Percentiles rank a stretch among this genome's conserved stretches.
Evolutionary conservation across 2,888 invertebrate species (phyloP).

Genomic region (Dicyrtomina minuta): DNA sequence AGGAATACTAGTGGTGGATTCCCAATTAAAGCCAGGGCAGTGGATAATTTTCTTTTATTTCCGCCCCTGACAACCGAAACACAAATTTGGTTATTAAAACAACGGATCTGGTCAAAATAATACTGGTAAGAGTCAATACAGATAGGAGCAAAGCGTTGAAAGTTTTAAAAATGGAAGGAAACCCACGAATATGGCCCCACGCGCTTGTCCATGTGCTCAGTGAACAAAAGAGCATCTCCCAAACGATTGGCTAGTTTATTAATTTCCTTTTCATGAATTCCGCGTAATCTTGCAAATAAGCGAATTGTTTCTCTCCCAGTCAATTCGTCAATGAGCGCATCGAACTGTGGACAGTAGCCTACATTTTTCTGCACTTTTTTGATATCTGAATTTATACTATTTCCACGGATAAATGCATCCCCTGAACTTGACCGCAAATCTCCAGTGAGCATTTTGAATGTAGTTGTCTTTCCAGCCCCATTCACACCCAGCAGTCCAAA

Average conservation of each 20-base stretch:
- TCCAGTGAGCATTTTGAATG: constrained; percentile 87
- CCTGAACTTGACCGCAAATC: constrained; percentile 72
- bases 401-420: constrained; percentile 66
- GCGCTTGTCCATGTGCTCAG: constrained; percentile 65
- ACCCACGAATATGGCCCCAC: constrained; percentile 42
- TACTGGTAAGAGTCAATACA: no score
- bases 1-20: no score
- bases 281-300: no score
- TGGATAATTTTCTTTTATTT: no score
- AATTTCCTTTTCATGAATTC: constrained; percentile 70
- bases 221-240: constrained; percentile 67
- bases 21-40: no score
- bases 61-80: no score
- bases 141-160: no score
- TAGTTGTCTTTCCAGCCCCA: constrained; percentile 80
- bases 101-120: no score
- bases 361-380: constrained; percentile 55
- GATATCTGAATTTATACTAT: constrained; percentile 55
- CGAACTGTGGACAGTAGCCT: constrained; percentile 68
- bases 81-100: no score
- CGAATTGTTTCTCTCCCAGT: no score
- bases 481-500: constrained; percentile 82
- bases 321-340: constrained; percentile 56
- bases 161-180: no score
- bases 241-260: constrained; percentile 73